Percentiles rank a stretch among this genome's conserved stretches.
Evolutionary conservation across 2,113 vertebrate genomes (phyloP).

Genomic region (Pangasianodon gigas): DNA sequence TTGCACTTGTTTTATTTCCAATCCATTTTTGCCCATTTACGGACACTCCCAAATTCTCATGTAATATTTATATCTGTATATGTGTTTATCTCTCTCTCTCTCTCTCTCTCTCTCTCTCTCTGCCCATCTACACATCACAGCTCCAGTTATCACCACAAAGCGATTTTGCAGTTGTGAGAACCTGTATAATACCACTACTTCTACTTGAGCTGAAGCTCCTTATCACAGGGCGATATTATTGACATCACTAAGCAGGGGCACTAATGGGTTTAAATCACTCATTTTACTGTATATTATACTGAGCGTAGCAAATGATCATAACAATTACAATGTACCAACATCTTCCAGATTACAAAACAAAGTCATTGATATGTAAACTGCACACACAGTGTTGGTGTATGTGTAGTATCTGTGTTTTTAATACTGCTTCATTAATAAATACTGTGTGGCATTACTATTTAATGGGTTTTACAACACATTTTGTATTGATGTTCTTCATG

Average conservation of each 20-base stretch:
- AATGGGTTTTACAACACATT: neutral
- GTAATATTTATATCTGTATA: neutral
- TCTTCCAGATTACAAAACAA: neutral
- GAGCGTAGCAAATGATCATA: neutral
- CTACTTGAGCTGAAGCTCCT: neutral
- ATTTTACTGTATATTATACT: neutral
- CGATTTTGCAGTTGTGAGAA: neutral
- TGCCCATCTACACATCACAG: neutral
- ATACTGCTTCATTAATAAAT: neutral
- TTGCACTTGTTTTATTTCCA: neutral
- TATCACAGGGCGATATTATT: neutral
- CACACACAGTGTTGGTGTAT: neutral
- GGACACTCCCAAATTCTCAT: neutral
- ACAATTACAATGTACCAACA: neutral
- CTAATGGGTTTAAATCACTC: neutral
- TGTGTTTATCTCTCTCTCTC: conserved; percentile 3
- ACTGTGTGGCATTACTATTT: neutral
- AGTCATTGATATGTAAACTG: neutral
- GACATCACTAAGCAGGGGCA: neutral
- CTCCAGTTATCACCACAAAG: neutral
- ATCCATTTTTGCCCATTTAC: neutral
- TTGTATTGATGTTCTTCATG: neutral
- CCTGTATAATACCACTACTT: neutral
- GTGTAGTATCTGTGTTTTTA: neutral
- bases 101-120: neutral